Conservation (phyloP, 2,797 vertebrate genomes). For the Crenichthys baileyi region DNA sequence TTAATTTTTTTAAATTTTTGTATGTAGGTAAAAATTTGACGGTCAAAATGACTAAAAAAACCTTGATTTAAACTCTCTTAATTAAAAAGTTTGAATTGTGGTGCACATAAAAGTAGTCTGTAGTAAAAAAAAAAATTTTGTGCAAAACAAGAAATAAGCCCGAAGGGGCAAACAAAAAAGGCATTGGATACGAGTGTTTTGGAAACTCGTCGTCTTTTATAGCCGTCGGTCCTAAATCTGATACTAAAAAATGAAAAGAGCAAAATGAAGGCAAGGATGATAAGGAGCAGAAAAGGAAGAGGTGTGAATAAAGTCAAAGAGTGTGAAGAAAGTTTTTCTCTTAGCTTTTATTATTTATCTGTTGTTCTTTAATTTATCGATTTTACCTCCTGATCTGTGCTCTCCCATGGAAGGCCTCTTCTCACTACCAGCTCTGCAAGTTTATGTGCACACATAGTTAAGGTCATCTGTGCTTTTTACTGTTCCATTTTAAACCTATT, state of each 20-base stretch:
- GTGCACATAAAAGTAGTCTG: too few relatives aligned
- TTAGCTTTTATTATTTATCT: slow-evolving; percentile 30
- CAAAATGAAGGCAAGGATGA: background rate
- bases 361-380: slow-evolving; percentile 36
- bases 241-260: background rate
- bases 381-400: slow-evolving; percentile 36
- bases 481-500: background rate
- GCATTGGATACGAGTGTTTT: too few relatives aligned
- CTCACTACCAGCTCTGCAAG: background rate
- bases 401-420: slow-evolving; percentile 21
- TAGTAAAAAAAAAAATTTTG: too few relatives aligned
- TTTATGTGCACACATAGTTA: background rate
- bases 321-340: slow-evolving; percentile 59
- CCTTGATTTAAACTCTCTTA: too few relatives aligned
- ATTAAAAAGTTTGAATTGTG: too few relatives aligned
- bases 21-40: too few relatives aligned
- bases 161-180: too few relatives aligned
- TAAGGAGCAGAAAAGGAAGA: background rate
- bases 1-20: too few relatives aligned
- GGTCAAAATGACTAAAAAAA: too few relatives aligned
- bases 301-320: slow-evolving; percentile 34
- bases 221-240: too few relatives aligned
- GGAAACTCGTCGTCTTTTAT: too few relatives aligned
- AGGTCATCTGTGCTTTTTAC: background rate
- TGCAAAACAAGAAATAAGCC: too few relatives aligned